Evolutionary conservation across 2,113 vertebrate genomes (phyloP), one percentile per base, ranked within the genome.

Genomic region (Columba janthina): DNA sequence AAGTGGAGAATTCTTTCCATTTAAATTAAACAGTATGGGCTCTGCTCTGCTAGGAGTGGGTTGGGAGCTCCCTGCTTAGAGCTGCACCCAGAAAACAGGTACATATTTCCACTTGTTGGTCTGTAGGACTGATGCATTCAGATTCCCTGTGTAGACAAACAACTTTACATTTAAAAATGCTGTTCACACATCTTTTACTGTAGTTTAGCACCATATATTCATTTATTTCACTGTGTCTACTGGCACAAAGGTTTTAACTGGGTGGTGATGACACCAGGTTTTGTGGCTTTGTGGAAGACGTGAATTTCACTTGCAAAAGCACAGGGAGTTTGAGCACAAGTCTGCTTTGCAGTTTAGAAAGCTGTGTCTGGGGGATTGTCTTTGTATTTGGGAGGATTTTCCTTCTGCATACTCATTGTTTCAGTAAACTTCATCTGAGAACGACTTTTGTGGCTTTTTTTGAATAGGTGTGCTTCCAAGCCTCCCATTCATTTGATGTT

Each of bases 1-100:
- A 77, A 31, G 78, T 77, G 83, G 76, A 93, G 58, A 90, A 85
- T 32, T 80, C n/a, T 80, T 89, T 88, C 60, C 15, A 73, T 94
- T 95, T 90, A 74, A 83, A 92, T 75, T 46, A 71, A 93, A 79
- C 51, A 42, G 36, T 58, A 17, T 83, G 88, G 62, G 40, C 34
- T 70, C 38, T 80, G 60, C 60, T 92, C 51, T 93, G 18, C n/a
- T 74, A 34, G 76, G 48, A 70, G 32, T 60, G 58, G 18, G 10
- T 79, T 88, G 44, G 67, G 64, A 95, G 32, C 25, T 90, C 38
- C 67, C 46, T 3, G 5, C 82, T 67, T 90, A 32, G 40, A 84
- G 9, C 40, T 85, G 62, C 56, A 71, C 56, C 50, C 75, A 50
- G 60, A 57, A 91, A 14, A 61, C 34, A 22, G 26, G 18, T 22